Evolutionary conservation across 2,113 vertebrate genomes (phyloP).

Genomic region (Caracal caracal): DNA sequence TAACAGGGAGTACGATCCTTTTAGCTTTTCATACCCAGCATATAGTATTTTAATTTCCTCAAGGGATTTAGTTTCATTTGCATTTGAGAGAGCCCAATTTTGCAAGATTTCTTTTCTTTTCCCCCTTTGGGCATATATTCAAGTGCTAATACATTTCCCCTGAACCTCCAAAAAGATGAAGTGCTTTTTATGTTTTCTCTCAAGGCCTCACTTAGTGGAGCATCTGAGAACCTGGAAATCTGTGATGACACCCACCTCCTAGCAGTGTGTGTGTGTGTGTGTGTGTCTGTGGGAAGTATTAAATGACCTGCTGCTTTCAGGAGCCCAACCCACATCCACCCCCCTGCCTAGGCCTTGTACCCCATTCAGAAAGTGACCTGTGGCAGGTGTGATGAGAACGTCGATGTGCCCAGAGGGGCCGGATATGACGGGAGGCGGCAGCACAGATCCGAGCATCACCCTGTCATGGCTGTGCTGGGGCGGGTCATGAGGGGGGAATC

Average conservation of each 20-base stretch:
- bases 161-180: not conserved
- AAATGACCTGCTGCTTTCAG: not conserved
- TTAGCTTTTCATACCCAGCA: not conserved
- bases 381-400: not conserved
- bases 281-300: not conserved
- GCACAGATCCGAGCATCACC: not conserved
- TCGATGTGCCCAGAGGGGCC: not conserved
- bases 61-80: slow-evolving; percentile 42
- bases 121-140: slow-evolving; percentile 6
- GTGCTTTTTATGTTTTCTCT: slow-evolving; percentile 12
- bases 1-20: not conserved
- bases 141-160: not conserved
- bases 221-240: not conserved
- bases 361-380: not conserved
- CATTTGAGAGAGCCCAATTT: slow-evolving; percentile 46
- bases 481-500: slow-evolving; percentile 55
- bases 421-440: not conserved
- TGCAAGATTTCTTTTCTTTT: not conserved
- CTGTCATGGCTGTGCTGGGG: not conserved
- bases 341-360: not conserved
- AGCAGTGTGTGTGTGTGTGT: not conserved
- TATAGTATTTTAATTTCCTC: not conserved
- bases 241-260: not conserved
- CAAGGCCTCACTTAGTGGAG: not conserved
- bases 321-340: accelerated